Conservation (phyloP, 1,140 invertebrate genomes). For the Calliphora vicina region DNA sequence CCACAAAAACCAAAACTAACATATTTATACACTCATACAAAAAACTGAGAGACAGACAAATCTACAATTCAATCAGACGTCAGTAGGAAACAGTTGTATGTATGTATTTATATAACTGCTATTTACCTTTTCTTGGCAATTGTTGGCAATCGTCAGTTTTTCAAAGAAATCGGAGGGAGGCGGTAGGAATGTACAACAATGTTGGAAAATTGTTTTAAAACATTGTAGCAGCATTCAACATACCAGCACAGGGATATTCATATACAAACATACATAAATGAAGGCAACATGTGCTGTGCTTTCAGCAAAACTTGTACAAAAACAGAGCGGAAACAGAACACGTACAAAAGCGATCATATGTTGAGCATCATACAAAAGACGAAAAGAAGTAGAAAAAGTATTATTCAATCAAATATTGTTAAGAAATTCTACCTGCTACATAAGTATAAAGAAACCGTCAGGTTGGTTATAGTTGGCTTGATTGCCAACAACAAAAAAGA, state of each 20-base stretch:
- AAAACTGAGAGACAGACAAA: background rate
- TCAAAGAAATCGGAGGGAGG: background rate
- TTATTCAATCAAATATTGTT: conserved; percentile 2
- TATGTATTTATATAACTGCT: background rate
- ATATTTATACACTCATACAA: background rate
- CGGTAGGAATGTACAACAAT: background rate
- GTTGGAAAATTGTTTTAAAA: background rate
- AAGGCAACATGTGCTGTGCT: background rate
- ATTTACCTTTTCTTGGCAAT: background rate
- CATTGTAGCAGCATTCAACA: background rate
- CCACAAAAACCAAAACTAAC: conserved; percentile 53
- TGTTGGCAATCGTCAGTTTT: background rate
- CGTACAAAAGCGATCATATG: conserved; percentile 12
- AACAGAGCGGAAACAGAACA: conserved; percentile 12
- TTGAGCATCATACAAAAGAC: background rate
- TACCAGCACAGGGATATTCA: background rate
- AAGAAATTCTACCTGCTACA: background rate
- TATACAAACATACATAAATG: background rate
- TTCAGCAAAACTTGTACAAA: background rate
- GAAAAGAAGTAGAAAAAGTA: background rate
- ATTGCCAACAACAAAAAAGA: conserved; percentile 8
- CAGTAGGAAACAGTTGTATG: conserved; percentile 17
- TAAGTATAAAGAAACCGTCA: background rate
- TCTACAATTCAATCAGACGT: conserved; percentile 33
- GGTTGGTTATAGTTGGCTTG: background rate